These are phyloP conservation scores for Barypeithes pellucidus DNA, from an alignment of 2,888 invertebrate species.

Conservation along the genomic window DNA sequence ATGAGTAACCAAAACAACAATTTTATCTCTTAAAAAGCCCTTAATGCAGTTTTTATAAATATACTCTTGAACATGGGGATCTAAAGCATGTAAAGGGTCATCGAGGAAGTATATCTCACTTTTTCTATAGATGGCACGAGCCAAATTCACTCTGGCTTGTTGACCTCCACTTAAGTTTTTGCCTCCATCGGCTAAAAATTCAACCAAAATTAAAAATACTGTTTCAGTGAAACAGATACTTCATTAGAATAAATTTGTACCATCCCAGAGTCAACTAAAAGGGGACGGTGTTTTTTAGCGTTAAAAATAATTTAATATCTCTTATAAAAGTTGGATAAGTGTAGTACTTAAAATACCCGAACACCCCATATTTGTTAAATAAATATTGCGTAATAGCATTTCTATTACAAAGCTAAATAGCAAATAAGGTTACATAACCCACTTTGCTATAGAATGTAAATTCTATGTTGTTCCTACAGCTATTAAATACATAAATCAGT, in stretches of 20 bases:
- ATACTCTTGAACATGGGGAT: conserved; percentile 81
- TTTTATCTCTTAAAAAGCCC: conserved; percentile 58
- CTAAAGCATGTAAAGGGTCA: conserved; percentile 87
- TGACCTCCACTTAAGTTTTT: conserved; percentile 89
- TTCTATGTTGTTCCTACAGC: too few relatives aligned
- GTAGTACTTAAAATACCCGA: neutral
- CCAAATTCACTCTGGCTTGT: conserved; percentile 84
- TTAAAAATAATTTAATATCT: neutral
- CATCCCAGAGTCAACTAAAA: too few relatives aligned
- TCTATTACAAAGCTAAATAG: too few relatives aligned
- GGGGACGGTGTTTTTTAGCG: neutral
- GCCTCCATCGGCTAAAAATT: conserved; percentile 79
- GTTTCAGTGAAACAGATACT: neutral
- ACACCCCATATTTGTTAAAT: too few relatives aligned
- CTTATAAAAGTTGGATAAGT: too few relatives aligned
- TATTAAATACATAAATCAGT: too few relatives aligned
- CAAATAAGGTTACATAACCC: too few relatives aligned
- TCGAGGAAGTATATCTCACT: conserved; percentile 86
- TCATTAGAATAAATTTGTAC: neutral
- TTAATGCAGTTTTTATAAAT: conserved; percentile 77
- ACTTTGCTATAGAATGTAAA: too few relatives aligned
- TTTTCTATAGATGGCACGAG: conserved; percentile 82
- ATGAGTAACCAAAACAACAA: conserved; percentile 71
- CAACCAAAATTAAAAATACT: neutral
- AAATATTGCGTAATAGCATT: too few relatives aligned